Evolutionary conservation across 2,113 vertebrate genomes (phyloP).

Genomic region (Oncorhynchus kisutch): DNA sequence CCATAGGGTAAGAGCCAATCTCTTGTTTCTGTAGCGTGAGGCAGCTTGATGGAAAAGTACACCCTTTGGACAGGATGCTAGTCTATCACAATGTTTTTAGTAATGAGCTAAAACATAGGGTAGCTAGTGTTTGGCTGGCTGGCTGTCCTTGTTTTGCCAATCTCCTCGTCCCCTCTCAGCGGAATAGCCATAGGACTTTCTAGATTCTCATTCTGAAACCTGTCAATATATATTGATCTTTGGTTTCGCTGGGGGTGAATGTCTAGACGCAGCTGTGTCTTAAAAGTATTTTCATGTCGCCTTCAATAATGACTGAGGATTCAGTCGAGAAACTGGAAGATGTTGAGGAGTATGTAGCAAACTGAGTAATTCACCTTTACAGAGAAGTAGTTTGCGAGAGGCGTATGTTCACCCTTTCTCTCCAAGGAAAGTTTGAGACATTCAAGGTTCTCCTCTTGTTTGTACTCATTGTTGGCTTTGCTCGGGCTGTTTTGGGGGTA

Average conservation of each 20-base stretch:
- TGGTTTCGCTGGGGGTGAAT: constrained; percentile 44
- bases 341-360: constrained; percentile 12
- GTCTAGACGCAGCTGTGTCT: constrained; percentile 61
- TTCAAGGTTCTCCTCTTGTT: too few species aligned
- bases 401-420: too few species aligned
- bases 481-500: too few species aligned
- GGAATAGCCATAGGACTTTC: constrained; percentile 5
- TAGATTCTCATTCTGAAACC: neutral
- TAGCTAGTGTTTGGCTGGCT: neutral
- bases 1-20: too few species aligned
- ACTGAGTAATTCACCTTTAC: too few species aligned
- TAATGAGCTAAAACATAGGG: neutral
- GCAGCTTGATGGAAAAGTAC: too few species aligned
- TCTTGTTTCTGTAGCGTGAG: too few species aligned
- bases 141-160: neutral
- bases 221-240: constrained; percentile 64
- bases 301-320: constrained; percentile 37
- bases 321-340: constrained; percentile 36
- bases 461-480: too few species aligned
- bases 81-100: neutral
- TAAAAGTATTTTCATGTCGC: constrained; percentile 27
- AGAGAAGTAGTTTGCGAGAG: too few species aligned
- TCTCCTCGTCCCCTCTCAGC: constrained; percentile 22
- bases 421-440: too few species aligned
- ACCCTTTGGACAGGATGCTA: too few species aligned